These are phyloP conservation scores for Molossus molossus DNA, from an alignment of 2,797 vertebrate species.

Conservation along the genomic window DNA sequence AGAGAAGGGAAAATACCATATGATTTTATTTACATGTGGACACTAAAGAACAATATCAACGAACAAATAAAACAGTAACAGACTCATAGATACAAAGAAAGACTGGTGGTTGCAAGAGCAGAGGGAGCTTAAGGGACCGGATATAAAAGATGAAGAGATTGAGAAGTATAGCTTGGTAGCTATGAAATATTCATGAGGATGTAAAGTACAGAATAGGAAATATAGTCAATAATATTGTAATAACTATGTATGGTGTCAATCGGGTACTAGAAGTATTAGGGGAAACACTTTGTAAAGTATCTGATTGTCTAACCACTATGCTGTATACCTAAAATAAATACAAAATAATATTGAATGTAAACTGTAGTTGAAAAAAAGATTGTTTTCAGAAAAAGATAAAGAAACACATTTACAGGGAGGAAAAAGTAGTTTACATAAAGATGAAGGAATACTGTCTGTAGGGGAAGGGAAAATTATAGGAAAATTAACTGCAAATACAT, in stretches of 20 bases:
- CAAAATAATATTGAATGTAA: neutral
- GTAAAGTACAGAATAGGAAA: neutral
- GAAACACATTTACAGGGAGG: neutral
- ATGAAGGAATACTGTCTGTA: neutral
- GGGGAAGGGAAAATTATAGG: neutral
- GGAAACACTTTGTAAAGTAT: neutral
- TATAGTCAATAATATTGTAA: neutral
- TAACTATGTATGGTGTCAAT: neutral
- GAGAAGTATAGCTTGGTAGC: neutral
- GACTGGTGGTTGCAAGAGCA: neutral
- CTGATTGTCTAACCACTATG: neutral
- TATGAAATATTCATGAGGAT: neutral
- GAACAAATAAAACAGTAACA: neutral
- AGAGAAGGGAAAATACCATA: neutral
- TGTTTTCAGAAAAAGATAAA: neutral
- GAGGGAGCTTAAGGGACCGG: neutral
- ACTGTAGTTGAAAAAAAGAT: neutral
- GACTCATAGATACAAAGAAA: neutral
- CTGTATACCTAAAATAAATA: neutral
- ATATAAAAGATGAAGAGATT: neutral
- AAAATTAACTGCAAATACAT: neutral
- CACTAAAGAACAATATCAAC: neutral
- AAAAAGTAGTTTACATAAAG: neutral
- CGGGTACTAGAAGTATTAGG: neutral
- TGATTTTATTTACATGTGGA: neutral